These are phyloP conservation scores for Siderastrea radians DNA, from an alignment of 92 coral and sea anemone genomes.

Conservation along the genomic window DNA sequence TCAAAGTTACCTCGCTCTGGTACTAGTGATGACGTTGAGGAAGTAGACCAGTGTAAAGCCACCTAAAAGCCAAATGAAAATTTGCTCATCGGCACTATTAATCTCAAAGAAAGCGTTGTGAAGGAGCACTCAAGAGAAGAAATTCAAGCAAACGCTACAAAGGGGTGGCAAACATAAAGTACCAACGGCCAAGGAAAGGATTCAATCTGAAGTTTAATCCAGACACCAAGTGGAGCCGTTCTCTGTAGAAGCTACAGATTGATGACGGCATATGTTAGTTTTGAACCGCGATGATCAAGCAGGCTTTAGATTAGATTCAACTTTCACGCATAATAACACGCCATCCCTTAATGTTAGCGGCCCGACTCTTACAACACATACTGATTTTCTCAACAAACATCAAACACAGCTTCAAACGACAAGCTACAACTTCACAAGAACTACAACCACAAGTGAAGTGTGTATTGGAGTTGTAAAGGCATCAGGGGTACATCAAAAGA, in stretches of 20 bases:
- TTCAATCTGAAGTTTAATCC: conserved; percentile 66
- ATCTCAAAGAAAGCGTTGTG: too few relatives aligned
- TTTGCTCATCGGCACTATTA: too few relatives aligned
- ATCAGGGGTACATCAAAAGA: conserved; percentile 70
- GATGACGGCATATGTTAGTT: conserved; percentile 49
- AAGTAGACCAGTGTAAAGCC: too few relatives aligned
- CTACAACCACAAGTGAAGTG: conserved; percentile 74
- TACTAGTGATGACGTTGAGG: too few relatives aligned
- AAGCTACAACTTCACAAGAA: conserved; percentile 70
- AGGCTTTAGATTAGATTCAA: conserved; percentile 67
- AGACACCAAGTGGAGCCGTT: conserved; percentile 61
- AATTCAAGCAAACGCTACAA: conserved; percentile 45
- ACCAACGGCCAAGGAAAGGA: conserved; percentile 71
- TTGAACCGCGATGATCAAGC: conserved; percentile 76
- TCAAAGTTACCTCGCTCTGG: too few relatives aligned
- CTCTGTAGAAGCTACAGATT: conserved; percentile 53
- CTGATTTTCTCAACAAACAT: conserved; percentile 74
- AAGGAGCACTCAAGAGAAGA: conserved; percentile 47
- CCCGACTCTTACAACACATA: conserved; percentile 62
- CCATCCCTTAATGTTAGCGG: conserved; percentile 51
- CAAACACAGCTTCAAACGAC: conserved; percentile 68
- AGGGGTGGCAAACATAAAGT: conserved; percentile 64
- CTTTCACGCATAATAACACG: conserved; percentile 64
- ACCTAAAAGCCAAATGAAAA: too few relatives aligned
- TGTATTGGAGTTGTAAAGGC: conserved; percentile 73